Base-by-base conservation (phyloP, 2,888 invertebrate genomes). In the Nebria salina region DNA sequence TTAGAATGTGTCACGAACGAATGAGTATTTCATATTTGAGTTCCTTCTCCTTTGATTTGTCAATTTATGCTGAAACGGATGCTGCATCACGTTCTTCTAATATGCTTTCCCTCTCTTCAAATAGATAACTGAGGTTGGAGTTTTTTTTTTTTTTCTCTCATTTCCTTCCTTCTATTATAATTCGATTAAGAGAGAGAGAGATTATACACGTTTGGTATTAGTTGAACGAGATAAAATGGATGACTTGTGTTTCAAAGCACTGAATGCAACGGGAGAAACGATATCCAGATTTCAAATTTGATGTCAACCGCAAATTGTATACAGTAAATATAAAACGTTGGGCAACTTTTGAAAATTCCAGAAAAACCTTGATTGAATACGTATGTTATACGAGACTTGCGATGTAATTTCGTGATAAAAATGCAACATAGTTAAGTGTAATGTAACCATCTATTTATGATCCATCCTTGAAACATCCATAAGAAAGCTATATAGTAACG, bases 401-500 rank as follows among this genome's bases (percentile, higher is more conserved):
- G 8, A 54, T 11, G 26, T 25, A 68, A 15, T 26, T 26, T 68
- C 68, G 13, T 7, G 42, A 76, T 75, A 75, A 76, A 76, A 76
- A 76, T 76, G 76, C 66, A 76, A 76, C 76, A 75, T 65, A 34
- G 75, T 72, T 73, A 73, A 42, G 42, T 65, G 66, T 66, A 76
- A 41, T 65, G 25, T 72, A 34, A 13, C 25, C 34, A 72, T 34
- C 6, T 43, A 43, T 43, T 8, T 43, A 13, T 54, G 43, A 34
- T 34, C 34, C 34, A 34, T 34, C 34, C 34, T 34, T 34, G 34
- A 2, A 34, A 34, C 34, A 34, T 34, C 34, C 5, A 13, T 54
- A 54, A 54, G 13, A 54, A 54, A 4, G 8, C 7, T 8, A 3
- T 20, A 20, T 20, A 20, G 54, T 54, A 54, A 54, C 13, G 54